These are phyloP conservation scores for Pycnomerus fuliginosus DNA, from an alignment of 2,888 invertebrate genomes.

Conservation along the genomic window DNA sequence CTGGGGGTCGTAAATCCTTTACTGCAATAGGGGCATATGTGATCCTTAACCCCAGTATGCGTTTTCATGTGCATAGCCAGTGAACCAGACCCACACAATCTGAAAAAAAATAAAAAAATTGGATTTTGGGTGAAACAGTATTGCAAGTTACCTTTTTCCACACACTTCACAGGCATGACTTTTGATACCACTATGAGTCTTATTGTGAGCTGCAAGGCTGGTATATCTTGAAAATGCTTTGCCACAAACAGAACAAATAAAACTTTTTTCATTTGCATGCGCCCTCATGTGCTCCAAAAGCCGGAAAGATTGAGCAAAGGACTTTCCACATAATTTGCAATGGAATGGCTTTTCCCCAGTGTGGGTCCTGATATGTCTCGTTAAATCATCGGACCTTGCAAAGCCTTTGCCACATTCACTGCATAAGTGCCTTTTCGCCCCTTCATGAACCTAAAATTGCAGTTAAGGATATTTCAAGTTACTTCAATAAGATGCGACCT, in stretches of 20 bases:
- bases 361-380: slow-evolving; percentile 48
- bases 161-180: slow-evolving; percentile 49
- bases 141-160: slow-evolving; percentile 45
- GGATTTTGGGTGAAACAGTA: not conserved
- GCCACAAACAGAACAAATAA: slow-evolving; percentile 49
- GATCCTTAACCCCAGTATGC: slow-evolving; percentile 53
- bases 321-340: slow-evolving; percentile 50
- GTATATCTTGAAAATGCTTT: slow-evolving; percentile 51
- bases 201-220: slow-evolving; percentile 48
- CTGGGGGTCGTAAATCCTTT: slow-evolving; percentile 51
- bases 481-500: slow-evolving; percentile 33
- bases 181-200: slow-evolving; percentile 50
- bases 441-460: slow-evolving; percentile 44
- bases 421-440: slow-evolving; percentile 48
- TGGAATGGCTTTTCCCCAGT: slow-evolving; percentile 52
- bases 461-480: slow-evolving; percentile 1
- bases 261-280: slow-evolving; percentile 48
- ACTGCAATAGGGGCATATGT: slow-evolving; percentile 48
- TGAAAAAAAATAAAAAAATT: too few species aligned
- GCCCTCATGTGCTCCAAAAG: slow-evolving; percentile 50
- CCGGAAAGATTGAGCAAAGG: slow-evolving; percentile 48
- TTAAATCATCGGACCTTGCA: slow-evolving; percentile 49
- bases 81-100: slow-evolving; percentile 50
- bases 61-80: slow-evolving; percentile 55
- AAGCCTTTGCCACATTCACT: slow-evolving; percentile 52